Percentiles rank a stretch among this genome's conserved stretches.
Conservation (phyloP, 2,888 invertebrate genomes). For the Drosophila macrothrix region DNA sequence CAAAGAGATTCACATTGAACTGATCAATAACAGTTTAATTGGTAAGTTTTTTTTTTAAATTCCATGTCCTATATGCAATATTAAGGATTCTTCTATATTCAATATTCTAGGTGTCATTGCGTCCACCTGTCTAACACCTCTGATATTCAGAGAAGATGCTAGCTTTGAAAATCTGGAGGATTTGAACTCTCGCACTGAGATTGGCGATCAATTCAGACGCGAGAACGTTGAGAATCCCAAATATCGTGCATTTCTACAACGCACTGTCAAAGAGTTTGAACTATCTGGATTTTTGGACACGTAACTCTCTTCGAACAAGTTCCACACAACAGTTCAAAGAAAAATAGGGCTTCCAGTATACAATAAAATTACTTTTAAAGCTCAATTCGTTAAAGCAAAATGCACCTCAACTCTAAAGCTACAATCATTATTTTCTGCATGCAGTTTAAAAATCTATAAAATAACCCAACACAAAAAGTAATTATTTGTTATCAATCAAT, state of each 20-base stretch:
- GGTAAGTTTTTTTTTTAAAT: conserved; percentile 57
- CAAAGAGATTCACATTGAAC: conserved; percentile 83
- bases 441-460: not conserved
- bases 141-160: conserved; percentile 82
- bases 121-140: conserved; percentile 83
- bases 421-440: not conserved
- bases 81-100: not conserved
- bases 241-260: conserved; percentile 82
- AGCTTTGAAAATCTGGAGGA: conserved; percentile 79
- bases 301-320: conserved; percentile 30
- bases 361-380: conserved; percentile 12
- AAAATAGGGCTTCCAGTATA: conserved; percentile 30
- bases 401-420: not conserved
- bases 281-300: conserved; percentile 83
- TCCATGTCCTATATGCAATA: not conserved
- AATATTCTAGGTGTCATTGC: conserved; percentile 81
- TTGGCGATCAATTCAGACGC: conserved; percentile 79
- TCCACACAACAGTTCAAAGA: not conserved
- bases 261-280: conserved; percentile 84
- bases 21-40: conserved; percentile 83
- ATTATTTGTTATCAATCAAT: conserved; percentile 2
- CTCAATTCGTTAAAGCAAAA: not conserved
- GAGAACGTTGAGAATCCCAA: conserved; percentile 83
- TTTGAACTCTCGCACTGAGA: conserved; percentile 79
- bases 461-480: not conserved